These are phyloP conservation scores for Caenorhabditis sinica DNA, from an alignment of 2,888 invertebrate genomes.

Conservation along the genomic window DNA sequence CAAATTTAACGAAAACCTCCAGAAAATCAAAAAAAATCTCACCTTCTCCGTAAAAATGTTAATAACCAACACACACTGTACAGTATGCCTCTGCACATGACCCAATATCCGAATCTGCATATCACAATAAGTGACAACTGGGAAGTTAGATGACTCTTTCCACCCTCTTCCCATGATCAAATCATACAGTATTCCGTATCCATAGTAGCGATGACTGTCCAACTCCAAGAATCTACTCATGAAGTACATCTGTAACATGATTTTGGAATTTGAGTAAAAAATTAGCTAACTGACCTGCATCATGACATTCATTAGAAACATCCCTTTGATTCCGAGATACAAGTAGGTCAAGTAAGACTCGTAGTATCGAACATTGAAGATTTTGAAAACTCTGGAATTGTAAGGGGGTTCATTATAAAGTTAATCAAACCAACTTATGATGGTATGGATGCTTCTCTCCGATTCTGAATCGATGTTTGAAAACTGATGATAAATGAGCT, in stretches of 20 bases:
- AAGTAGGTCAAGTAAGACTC: conserved; percentile 82
- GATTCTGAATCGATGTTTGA: conserved; percentile 80
- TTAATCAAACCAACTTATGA: conserved; percentile 63
- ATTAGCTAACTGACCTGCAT: conserved; percentile 71
- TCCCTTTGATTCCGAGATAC: conserved; percentile 81
- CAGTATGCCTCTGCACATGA: conserved; percentile 83
- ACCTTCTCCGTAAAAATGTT: conserved; percentile 84
- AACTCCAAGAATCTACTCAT: conserved; percentile 83
- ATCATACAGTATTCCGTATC: conserved; percentile 82
- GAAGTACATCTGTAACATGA: conserved; percentile 74
- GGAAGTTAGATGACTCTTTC: conserved; percentile 83
- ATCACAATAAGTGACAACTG: conserved; percentile 83
- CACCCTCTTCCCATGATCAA: conserved; percentile 80
- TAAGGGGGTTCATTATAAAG: background rate
- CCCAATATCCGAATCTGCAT: conserved; percentile 81
- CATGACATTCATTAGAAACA: conserved; percentile 81
- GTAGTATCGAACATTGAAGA: conserved; percentile 82
- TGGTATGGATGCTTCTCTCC: conserved; percentile 77
- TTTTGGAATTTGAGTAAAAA: background rate
- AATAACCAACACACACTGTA: conserved; percentile 83
- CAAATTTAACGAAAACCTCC: background rate
- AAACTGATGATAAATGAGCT: conserved; percentile 82
- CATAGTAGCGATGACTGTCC: conserved; percentile 82
- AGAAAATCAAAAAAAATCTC: background rate
- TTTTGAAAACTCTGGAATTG: conserved; percentile 74